Evolutionary conservation across 2,888 invertebrate genomes (phyloP).

Genomic region (Corythucha ciliata): DNA sequence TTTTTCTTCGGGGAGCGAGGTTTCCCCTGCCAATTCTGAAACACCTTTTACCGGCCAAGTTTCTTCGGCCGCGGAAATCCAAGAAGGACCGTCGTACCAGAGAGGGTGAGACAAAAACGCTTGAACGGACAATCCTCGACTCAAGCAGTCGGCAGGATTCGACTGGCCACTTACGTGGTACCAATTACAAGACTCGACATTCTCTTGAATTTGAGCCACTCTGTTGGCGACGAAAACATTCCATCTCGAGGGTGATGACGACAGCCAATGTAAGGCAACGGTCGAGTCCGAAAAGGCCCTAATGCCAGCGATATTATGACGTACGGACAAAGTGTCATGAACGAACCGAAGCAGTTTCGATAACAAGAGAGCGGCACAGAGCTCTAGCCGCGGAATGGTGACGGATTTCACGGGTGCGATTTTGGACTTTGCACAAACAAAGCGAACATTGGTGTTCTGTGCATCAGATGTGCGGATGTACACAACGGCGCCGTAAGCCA

Average conservation of each 20-base stretch:
- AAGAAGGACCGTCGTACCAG: background rate
- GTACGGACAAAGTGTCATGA: no score
- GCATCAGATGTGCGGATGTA: background rate
- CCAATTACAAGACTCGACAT: background rate
- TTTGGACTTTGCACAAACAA: background rate
- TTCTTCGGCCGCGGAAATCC: background rate
- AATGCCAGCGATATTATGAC: no score
- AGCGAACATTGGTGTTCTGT: no score
- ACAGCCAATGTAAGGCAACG: background rate
- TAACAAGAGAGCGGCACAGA: no score
- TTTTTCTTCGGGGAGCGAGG: background rate
- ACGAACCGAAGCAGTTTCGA: no score
- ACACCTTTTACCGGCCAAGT: background rate
- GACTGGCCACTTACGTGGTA: background rate
- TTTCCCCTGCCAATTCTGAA: background rate
- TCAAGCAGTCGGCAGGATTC: conserved; percentile 4
- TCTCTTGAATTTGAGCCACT: background rate
- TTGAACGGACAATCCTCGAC: background rate
- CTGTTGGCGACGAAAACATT: background rate
- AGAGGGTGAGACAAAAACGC: background rate
- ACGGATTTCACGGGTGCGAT: background rate
- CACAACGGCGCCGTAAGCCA: conserved; percentile 7
- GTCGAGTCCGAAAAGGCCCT: conserved; percentile 1
- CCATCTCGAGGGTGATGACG: background rate
- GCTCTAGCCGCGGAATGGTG: no score